Conservation (phyloP, 1,140 invertebrate genomes). For the Leptinotarsa undecemlineata region DNA sequence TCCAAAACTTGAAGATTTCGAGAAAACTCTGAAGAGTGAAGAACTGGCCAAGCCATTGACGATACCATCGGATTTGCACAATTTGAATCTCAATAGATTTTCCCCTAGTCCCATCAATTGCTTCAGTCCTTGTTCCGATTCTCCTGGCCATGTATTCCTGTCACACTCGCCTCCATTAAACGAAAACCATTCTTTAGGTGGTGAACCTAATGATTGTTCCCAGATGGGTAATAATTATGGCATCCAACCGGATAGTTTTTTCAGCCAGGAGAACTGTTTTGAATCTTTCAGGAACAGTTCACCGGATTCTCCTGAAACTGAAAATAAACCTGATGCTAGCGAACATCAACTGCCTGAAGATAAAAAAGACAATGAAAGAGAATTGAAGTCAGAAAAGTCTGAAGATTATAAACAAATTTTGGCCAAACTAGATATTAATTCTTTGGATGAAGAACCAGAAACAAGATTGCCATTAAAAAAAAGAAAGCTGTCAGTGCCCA, state of each 20-base stretch:
- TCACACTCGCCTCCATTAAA: neutral
- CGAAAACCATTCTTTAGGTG: neutral
- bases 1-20: constrained; percentile 33
- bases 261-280: neutral
- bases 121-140: constrained; percentile 18
- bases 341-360: neutral
- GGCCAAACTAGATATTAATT: constrained; percentile 22
- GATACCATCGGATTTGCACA: constrained; percentile 23
- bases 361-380: neutral
- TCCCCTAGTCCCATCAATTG: constrained; percentile 25
- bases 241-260: neutral
- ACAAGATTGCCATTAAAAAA: constrained; percentile 46
- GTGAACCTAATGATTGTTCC: neutral
- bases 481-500: constrained; percentile 36
- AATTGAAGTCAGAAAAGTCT: neutral
- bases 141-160: constrained; percentile 12
- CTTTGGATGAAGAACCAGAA: constrained; percentile 34
- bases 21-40: constrained; percentile 33
- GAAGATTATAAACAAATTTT: neutral
- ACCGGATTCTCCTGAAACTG: neutral
- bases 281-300: neutral
- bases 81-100: constrained; percentile 21
- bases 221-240: neutral
- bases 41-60: constrained; percentile 24
- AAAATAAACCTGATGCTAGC: neutral